Conservation (phyloP, 2,888 invertebrate species). For the Euzophera pinguis region DNA sequence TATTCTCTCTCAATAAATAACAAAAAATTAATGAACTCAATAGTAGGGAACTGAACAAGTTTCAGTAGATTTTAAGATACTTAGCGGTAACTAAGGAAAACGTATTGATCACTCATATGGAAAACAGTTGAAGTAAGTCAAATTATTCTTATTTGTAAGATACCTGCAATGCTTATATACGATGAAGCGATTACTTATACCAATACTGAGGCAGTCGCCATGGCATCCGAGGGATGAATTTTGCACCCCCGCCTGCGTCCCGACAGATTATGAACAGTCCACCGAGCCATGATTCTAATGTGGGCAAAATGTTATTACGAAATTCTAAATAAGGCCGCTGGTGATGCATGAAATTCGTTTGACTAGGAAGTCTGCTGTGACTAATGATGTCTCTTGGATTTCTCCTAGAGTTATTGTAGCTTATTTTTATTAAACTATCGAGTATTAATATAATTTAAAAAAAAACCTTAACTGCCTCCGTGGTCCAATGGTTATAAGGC, state of each 20-base stretch:
- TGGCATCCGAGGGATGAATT: slow-evolving; percentile 24
- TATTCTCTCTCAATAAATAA: too few relatives aligned
- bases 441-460: too few relatives aligned
- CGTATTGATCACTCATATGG: too few relatives aligned
- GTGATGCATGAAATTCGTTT: slow-evolving; percentile 55
- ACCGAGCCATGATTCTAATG: slow-evolving; percentile 43
- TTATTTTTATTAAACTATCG: too few relatives aligned
- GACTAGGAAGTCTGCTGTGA: not conserved
- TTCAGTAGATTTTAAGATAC: too few relatives aligned
- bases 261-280: slow-evolving; percentile 60
- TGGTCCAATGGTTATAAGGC: too few relatives aligned
- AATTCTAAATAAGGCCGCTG: slow-evolving; percentile 58
- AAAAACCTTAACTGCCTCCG: too few relatives aligned
- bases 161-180: not conserved
- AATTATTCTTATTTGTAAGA: not conserved
- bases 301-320: slow-evolving; percentile 52
- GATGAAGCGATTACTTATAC: slow-evolving; percentile 9
- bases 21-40: too few relatives aligned
- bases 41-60: too few relatives aligned
- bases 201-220: slow-evolving; percentile 17
- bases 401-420: not conserved
- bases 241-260: slow-evolving; percentile 50
- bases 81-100: too few relatives aligned
- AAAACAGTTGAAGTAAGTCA: too few relatives aligned
- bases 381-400: not conserved